phyloP scores from a whole-genome alignment of 30 jellyfish, hydroid and myxozoan genomes.

The Cassiopea xamachana region DNA sequence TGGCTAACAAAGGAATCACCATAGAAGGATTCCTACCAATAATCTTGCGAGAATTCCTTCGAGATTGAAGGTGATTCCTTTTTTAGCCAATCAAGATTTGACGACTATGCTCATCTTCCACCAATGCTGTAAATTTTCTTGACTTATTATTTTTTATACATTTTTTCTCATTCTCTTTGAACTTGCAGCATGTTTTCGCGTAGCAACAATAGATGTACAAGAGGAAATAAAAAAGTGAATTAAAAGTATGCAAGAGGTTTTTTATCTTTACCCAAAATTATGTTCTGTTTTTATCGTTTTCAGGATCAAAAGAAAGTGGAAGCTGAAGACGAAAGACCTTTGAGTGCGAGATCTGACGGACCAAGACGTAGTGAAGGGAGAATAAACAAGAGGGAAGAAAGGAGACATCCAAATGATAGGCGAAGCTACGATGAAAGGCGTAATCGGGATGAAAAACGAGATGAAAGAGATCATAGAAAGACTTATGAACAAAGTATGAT shows the following conservation, averaged over 20 bases:
- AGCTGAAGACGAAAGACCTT: slow-evolving; percentile 29
- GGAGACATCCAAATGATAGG: slow-evolving; percentile 48
- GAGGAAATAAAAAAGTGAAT: background rate
- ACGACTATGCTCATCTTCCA: too few species aligned
- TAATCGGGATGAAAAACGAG: slow-evolving; percentile 46
- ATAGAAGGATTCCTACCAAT: too few species aligned
- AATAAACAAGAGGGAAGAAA: slow-evolving; percentile 52
- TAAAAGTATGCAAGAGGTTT: background rate
- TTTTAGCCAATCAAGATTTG: too few species aligned
- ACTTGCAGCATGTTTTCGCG: too few species aligned
- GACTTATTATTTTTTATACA: too few species aligned
- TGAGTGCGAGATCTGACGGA: slow-evolving; percentile 64
- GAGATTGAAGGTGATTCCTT: too few species aligned
- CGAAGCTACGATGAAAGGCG: slow-evolving; percentile 41
- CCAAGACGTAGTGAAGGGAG: slow-evolving; percentile 47
- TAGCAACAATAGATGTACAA: too few species aligned
- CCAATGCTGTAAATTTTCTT: too few species aligned
- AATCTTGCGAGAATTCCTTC: too few species aligned
- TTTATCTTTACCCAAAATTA: background rate
- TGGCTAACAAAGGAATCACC: too few species aligned
- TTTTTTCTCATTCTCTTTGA: too few species aligned
- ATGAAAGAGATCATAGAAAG: slow-evolving; percentile 23
- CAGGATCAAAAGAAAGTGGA: slow-evolving; percentile 14
- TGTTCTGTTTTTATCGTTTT: background rate
- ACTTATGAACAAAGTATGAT: slow-evolving; percentile 32